phyloP scores from a whole-genome alignment of 1,140 invertebrate genomes.

The Orius laevigatus region DNA sequence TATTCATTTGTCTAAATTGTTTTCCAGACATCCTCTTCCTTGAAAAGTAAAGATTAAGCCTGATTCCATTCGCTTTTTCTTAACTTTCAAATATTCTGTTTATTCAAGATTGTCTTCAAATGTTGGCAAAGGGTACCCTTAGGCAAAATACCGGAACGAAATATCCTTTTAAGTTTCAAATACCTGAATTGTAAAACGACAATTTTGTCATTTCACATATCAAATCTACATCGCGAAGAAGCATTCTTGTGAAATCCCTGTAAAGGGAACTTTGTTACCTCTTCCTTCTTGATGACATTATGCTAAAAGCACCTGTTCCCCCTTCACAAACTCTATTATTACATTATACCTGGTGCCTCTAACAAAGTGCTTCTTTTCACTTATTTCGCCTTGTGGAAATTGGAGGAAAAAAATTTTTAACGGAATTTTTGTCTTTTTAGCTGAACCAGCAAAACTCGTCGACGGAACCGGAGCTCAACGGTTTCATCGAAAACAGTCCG shows the following conservation, averaged over 20 bases:
- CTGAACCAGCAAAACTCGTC: constrained; percentile 41
- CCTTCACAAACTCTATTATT: constrained; percentile 1
- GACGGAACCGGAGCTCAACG: constrained; percentile 40
- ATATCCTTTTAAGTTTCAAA: too few species aligned
- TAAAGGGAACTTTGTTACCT: constrained; percentile 1
- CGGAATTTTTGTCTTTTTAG: constrained; percentile 30
- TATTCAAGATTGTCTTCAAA: too few species aligned
- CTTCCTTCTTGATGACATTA: neutral
- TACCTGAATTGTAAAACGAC: too few species aligned
- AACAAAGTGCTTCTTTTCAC: neutral
- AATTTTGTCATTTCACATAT: too few species aligned
- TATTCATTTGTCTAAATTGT: too few species aligned
- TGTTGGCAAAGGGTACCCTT: neutral
- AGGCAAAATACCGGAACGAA: too few species aligned
- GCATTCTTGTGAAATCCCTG: too few species aligned
- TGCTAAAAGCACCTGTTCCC: constrained; percentile 2
- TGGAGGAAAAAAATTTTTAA: neutral
- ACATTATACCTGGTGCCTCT: neutral
- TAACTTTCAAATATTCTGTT: too few species aligned
- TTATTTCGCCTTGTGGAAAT: neutral
- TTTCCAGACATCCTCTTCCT: too few species aligned
- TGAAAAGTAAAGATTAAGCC: too few species aligned
- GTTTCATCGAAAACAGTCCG: constrained; percentile 51
- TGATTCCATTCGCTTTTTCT: too few species aligned
- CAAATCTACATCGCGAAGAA: too few species aligned